Evolutionary conservation across 2,888 invertebrate species (phyloP), one percentile per base, ranked within the genome.

Genomic region (Tanytarsus gracilentus): DNA sequence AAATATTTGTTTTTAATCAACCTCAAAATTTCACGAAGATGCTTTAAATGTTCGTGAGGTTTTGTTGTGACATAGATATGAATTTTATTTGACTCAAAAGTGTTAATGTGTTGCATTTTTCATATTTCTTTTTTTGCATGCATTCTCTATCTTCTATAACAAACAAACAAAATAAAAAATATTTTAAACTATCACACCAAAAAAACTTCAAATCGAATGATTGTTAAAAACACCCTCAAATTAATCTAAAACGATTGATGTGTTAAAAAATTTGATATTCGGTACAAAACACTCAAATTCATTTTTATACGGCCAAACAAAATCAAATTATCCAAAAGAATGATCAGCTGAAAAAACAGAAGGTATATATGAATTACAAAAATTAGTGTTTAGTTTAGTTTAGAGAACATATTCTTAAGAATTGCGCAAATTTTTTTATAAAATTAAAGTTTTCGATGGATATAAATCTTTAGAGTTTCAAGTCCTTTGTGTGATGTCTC

Each of bases 91-190:
- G n/a, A n/a, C n/a, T n/a, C n/a, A n/a, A 63, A 63, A 65, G 61
- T 67, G 66, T 68, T 68, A 67, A 68, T 68, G 68, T 68, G 67
- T 68, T 66, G 67, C 67, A 63, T 62, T 67, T 58, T 60, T 60
- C 27, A 65, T 65, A 63, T 64, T 58, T 58, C 58, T 62, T 68
- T 68, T 66, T 67, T 68, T 67, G 68, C 68, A 68, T 68, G 68
- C 66, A 66, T 66, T 66, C 66, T 66, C 66, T 66, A 66, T 66
- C 66, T 66, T 68, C 66, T 66, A 63, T n/a, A 64, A 64, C 53
- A 62, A 63, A 64, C 62, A 62, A 64, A 64, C 62, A 62, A 62
- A 64, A 61, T 27, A 52, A 40, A 62, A 30, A 52, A 29, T 51
- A 62, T 16, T 48, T 48, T 44, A 48, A 58, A 18, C 48, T 25